These are phyloP conservation scores for Poeciliopsis gracilis DNA, from an alignment of 2,797 vertebrate species.

Conservation along the genomic window DNA sequence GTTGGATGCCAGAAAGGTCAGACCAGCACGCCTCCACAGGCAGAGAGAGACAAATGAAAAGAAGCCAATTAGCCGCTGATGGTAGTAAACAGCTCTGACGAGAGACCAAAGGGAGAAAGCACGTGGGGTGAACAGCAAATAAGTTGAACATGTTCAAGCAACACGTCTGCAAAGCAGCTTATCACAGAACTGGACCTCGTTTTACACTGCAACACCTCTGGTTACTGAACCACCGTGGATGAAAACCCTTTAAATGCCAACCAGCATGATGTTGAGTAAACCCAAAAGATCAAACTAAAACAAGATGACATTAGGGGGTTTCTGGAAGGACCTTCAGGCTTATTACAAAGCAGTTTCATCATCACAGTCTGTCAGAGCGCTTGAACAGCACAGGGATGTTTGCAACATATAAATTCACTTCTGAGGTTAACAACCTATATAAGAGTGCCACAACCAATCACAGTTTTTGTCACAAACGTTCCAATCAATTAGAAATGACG, in stretches of 20 bases:
- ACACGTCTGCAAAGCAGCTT: background rate
- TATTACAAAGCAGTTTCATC: constrained; percentile 52
- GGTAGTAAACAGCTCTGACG: constrained; percentile 8
- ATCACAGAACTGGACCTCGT: background rate
- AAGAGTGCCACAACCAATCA: constrained; percentile 23
- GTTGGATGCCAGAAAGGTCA: constrained; percentile 26
- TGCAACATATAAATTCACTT: constrained; percentile 36
- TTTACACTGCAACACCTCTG: constrained; percentile 5
- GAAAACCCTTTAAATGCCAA: background rate
- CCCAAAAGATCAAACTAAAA: constrained; percentile 7
- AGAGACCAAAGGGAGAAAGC: constrained; percentile 4
- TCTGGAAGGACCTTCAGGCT: background rate
- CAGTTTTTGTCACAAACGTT: background rate
- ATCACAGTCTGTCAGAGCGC: constrained; percentile 26
- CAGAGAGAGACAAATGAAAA: constrained; percentile 10
- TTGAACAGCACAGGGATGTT: constrained; percentile 13
- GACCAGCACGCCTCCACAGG: constrained; percentile 26
- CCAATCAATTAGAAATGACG: background rate
- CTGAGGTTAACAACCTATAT: constrained; percentile 12
- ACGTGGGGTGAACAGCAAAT: constrained; percentile 9
- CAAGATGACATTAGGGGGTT: background rate
- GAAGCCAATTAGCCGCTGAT: constrained; percentile 47
- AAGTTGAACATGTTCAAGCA: constrained; percentile 20
- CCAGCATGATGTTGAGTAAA: background rate
- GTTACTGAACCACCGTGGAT: background rate